Base-by-base conservation (phyloP, 1,140 invertebrate species). In the Apis cerana region DNA sequence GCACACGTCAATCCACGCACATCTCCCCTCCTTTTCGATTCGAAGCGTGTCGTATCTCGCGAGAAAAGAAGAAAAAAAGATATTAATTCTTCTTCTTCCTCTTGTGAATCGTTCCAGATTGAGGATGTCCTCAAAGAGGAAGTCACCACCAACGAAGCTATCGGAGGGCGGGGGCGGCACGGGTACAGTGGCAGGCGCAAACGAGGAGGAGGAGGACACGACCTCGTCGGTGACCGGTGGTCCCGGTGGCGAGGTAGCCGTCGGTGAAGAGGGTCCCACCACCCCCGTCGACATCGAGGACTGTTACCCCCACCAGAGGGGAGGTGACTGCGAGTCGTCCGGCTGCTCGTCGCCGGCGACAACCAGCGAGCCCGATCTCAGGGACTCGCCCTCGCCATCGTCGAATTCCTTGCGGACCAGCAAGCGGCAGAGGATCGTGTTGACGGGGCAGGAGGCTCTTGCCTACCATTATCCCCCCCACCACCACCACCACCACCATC, bases 111-210 rank as follows among this genome's bases (percentile, higher is more conserved):
- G 88, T 96, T 96, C 71, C 96, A 97, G 97, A 96, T 88, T 94
- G 93, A 97, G 96, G 95, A 98, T 98, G 97, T 98, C 97, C 96
- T 98, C 97, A 94, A 98, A 98, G 96, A 96, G 97, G 95, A 98
- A 98, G 94, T 98, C 97, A 93, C 97, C 97, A 93, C 97, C 97
- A 94, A 97, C 97, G 85, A 98, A 98, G 95, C 95, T 98, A 94
- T 96, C 97, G 95, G 97, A 97, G 95, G 97, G 97, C 94, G 96
- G 95, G 89, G 94, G 95, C 90, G 93, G 92, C 85, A 90, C 91
- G 90, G 89, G 91, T 78, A 91, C 93, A 89, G 94, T 95, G 87
- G 94, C 94, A 84, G 95, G 95, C 71, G 95, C 95, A 89, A 96
- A 96, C 81, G 95, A 96, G 78, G 95, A 96, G 80, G 96, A 96